These are phyloP conservation scores for Garra rufa DNA, from an alignment of 2,113 vertebrate species.

Conservation along the genomic window DNA sequence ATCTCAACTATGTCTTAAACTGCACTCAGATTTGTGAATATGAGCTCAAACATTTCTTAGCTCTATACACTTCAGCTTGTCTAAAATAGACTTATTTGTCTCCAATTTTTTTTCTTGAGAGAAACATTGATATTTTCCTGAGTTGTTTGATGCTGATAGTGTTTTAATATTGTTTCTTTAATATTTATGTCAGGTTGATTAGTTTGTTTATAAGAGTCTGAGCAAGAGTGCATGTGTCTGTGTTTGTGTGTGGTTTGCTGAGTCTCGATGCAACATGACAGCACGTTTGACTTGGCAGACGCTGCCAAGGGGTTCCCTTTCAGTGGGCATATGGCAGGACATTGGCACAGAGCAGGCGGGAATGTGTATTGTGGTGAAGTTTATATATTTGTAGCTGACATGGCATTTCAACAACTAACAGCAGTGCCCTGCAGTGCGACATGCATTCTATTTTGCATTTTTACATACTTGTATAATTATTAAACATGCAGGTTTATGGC, in stretches of 20 bases:
- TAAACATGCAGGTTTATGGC: background rate
- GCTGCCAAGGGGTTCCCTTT: conserved; percentile 85
- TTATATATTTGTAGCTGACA: conserved; percentile 11
- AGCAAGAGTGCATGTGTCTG: conserved; percentile 29
- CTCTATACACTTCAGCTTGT: background rate
- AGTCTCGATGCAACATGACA: conserved; percentile 68
- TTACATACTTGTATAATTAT: background rate
- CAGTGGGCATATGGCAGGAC: conserved; percentile 85
- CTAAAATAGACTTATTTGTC: background rate
- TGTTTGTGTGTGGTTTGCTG: conserved; percentile 22
- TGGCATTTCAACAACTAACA: background rate
- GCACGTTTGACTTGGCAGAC: conserved; percentile 84
- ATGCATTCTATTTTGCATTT: background rate
- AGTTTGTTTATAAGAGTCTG: background rate
- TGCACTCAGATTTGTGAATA: background rate
- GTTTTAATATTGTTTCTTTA: background rate
- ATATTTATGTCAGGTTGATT: background rate
- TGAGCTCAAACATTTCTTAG: background rate
- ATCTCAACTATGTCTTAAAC: background rate
- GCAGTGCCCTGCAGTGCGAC: background rate
- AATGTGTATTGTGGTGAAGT: conserved; percentile 12
- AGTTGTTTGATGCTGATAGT: background rate
- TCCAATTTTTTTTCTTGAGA: background rate
- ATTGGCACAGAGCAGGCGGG: conserved; percentile 83
- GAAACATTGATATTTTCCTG: background rate